Evolutionary conservation across 2,797 vertebrate genomes (phyloP), one percentile per base, ranked within the genome.

Genomic region (Naso thynnoides): DNA sequence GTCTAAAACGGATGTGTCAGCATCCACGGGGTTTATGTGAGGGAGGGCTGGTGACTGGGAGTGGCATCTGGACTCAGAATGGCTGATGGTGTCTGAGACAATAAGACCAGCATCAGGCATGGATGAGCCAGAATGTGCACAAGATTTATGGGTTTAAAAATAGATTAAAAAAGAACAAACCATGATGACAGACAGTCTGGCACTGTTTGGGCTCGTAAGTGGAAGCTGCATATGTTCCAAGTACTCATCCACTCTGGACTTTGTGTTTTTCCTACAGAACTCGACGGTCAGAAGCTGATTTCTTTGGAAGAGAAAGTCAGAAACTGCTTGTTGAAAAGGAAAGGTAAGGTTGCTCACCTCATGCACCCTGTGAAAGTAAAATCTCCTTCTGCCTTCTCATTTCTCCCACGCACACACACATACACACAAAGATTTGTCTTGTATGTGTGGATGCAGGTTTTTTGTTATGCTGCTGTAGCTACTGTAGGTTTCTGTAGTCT

Each of bases 281-380:
- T 75, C 78, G 82, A 78, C 73, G 79, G 64, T 52, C 55, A 39
- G 66, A 75, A 64, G 64, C 81, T 62, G 73, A 65, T 75, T 78
- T 80, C 71, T 69, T 64, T 67, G 62, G 74, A 65, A 81, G 76
- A 86, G 84, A 79, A 85, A 70, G 78, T 81, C 79, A 80, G 72
- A 76, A 66, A 62, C 60, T 45, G 58, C 76, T 83, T 75, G 76
- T 86, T 78, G 69, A 62, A 56, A 77, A 73, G 73, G 54, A 39
- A 85, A 88, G 87, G 90, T 91, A 88, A 85, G 87, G 58, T 70
- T 82, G 44, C 54, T 83, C 56, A 45, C 66, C 67, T 70, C 70
- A 53, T 54, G 61, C 65, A 57, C 63, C 24, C n/a, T 64, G 38
- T 62, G 36, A 64, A 64, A 52, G 15, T 31, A n/a, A 86, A 65